These are phyloP conservation scores for Listrodromus nycthemerus DNA, from an alignment of 2,888 invertebrate genomes.

Conservation along the genomic window DNA sequence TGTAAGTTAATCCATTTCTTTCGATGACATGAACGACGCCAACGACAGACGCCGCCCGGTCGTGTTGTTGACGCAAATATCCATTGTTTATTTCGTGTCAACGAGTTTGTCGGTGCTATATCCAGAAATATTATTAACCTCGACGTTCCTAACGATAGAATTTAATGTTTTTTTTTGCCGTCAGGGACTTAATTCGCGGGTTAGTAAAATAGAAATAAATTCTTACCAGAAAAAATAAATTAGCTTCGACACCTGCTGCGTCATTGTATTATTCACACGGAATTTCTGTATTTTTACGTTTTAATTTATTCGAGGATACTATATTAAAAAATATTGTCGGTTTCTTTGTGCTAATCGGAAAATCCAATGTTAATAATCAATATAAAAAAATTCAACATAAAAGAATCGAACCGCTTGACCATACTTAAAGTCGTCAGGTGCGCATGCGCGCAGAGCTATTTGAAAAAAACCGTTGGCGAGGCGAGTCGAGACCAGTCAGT, in stretches of 20 bases:
- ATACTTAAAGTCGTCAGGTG: background rate
- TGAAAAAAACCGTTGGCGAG: background rate
- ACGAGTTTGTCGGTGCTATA: slow-evolving; percentile 3
- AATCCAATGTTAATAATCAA: too few species aligned
- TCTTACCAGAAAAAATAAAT: background rate
- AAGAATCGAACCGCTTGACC: too few species aligned
- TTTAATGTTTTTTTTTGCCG: background rate
- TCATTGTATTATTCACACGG: too few species aligned
- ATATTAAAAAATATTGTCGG: too few species aligned
- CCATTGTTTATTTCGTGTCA: background rate
- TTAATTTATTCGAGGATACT: too few species aligned
- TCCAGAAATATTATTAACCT: background rate
- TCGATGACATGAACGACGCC: background rate
- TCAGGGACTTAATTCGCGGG: background rate
- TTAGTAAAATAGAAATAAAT: background rate
- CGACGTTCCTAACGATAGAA: background rate
- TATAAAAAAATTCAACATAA: too few species aligned
- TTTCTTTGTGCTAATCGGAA: too few species aligned
- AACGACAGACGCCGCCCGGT: background rate
- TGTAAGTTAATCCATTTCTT: background rate
- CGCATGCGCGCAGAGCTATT: background rate
- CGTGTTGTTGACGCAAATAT: background rate
- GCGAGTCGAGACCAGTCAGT: background rate
- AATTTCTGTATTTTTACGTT: too few species aligned
- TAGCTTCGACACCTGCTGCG: background rate